phyloP scores from a whole-genome alignment of 2,888 invertebrate species.

The Eupithecia insigniata region DNA sequence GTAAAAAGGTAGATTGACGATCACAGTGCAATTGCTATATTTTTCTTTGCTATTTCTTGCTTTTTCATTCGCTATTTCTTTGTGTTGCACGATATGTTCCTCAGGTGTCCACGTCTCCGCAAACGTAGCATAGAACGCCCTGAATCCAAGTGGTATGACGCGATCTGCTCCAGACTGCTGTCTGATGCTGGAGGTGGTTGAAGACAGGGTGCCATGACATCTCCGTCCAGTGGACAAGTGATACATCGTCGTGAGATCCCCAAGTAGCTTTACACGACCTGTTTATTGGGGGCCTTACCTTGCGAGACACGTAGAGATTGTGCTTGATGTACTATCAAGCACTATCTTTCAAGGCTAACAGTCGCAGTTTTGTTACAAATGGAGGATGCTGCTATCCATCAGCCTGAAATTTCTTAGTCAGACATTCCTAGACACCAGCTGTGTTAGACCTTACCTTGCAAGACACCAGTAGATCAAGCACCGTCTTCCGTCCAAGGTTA shows the following conservation, averaged over 20 bases:
- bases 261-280: background rate
- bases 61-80: no score
- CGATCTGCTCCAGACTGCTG: background rate
- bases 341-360: constrained; percentile 97
- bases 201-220: no score
- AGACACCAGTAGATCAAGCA: constrained; percentile 95
- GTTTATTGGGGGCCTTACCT: constrained; percentile 73
- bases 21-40: no score
- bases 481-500: constrained; percentile 96
- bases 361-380: no score
- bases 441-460: constrained; percentile 92
- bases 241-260: background rate
- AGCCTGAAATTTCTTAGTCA: no score
- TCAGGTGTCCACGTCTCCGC: background rate
- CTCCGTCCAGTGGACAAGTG: background rate
- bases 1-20: background rate
- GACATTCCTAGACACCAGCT: no score
- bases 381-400: no score
- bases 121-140: background rate
- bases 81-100: background rate
- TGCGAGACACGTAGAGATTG: constrained; percentile 94
- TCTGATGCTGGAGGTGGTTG: background rate
- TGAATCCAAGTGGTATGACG: background rate
- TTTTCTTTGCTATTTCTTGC: no score
- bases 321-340: no score